Evolutionary conservation across 2,888 invertebrate genomes (phyloP).

Genomic region (Acanthoscelides obtectus): DNA sequence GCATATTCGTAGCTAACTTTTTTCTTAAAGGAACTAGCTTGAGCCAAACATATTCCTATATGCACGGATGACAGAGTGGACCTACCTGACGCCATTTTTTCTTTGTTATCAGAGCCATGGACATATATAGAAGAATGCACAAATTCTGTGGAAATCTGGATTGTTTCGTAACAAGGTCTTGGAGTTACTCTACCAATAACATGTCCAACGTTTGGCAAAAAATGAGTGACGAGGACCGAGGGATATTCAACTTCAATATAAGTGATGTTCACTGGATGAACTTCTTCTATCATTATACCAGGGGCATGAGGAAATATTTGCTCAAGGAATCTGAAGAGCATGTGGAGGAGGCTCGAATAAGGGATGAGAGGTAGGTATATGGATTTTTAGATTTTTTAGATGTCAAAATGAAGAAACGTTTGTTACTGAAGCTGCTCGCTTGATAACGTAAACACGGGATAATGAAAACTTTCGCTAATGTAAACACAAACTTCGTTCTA

Average conservation of each 20-base stretch:
- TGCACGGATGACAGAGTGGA: no score
- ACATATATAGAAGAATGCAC: constrained; percentile 76
- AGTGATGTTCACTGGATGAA: constrained; percentile 64
- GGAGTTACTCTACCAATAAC: constrained; percentile 65
- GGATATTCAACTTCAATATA: constrained; percentile 72
- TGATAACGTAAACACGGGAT: no score
- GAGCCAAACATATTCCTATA: no score
- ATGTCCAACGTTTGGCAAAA: constrained; percentile 57
- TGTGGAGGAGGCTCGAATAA: constrained; percentile 39
- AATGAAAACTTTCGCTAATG: no score
- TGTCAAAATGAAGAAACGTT: background rate
- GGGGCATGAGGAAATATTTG: constrained; percentile 69
- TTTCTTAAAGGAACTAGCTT: no score
- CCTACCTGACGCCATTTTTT: no score
- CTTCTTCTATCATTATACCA: constrained; percentile 65
- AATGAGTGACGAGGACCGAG: constrained; percentile 48
- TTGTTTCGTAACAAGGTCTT: constrained; percentile 72
- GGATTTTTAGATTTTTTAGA: constrained; percentile 13
- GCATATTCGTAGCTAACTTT: no score
- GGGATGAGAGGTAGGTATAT: constrained; percentile 21
- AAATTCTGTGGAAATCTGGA: constrained; percentile 67
- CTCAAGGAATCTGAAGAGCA: constrained; percentile 72
- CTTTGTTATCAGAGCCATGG: no score
- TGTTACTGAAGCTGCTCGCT: background rate
- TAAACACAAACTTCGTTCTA: no score